Evolutionary conservation across 1,140 invertebrate species (phyloP).

Genomic region (Uloborus diversus): DNA sequence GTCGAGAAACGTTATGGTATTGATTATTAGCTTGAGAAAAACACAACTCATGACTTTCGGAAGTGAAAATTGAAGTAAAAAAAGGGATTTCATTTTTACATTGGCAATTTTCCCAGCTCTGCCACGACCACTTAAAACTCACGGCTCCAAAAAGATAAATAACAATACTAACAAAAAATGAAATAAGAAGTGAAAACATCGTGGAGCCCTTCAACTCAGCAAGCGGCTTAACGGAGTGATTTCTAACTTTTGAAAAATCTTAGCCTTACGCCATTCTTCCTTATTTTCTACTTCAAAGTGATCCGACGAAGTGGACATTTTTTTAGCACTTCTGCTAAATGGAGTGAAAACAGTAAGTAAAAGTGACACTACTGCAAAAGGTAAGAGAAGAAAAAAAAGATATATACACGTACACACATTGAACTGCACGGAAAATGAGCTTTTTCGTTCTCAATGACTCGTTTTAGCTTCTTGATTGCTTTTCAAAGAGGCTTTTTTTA

Average conservation of each 20-base stretch:
- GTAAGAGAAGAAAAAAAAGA: not conserved
- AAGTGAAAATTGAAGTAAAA: not conserved
- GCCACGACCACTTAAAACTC: not conserved
- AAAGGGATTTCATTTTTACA: not conserved
- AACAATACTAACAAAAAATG: not conserved
- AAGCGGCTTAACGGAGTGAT: conserved; percentile 13
- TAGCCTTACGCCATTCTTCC: not conserved
- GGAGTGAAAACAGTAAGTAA: conserved; percentile 46
- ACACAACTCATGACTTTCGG: not conserved
- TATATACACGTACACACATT: no score
- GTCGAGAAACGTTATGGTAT: no score
- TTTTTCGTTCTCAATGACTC: conserved; percentile 8
- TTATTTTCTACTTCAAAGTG: conserved; percentile 46
- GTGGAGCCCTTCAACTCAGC: not conserved
- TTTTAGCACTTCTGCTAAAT: conserved; percentile 28
- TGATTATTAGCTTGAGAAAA: not conserved
- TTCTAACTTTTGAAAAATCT: conserved; percentile 22
- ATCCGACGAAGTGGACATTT: conserved; percentile 19
- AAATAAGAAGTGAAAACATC: not conserved
- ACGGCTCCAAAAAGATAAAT: not conserved
- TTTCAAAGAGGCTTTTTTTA: conserved; percentile 10
- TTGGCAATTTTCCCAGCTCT: not conserved
- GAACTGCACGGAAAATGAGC: conserved; percentile 6
- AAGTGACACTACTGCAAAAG: conserved; percentile 24
- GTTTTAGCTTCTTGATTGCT: conserved; percentile 8